Evolutionary conservation across 2,113 vertebrate species (phyloP).

Genomic region (Rousettus leschenaultii): DNA sequence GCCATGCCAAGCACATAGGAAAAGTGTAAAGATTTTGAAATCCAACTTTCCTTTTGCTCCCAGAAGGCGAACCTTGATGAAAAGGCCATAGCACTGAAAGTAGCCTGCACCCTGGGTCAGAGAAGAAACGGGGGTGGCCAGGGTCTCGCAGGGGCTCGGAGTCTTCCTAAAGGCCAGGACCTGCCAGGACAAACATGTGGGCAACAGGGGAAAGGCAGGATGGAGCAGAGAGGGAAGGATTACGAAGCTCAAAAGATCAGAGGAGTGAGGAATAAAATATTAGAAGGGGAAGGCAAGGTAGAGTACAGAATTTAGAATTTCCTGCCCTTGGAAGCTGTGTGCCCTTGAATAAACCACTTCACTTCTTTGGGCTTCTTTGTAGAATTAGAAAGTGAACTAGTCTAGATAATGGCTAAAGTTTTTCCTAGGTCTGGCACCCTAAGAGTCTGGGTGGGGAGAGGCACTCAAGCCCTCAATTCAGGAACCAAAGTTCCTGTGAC

Average conservation of each 20-base stretch:
- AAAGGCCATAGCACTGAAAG: slow-evolving; percentile 89
- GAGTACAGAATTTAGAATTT: not conserved
- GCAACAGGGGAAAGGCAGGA: not conserved
- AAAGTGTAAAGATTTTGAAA: slow-evolving; percentile 65
- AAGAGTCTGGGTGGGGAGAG: not conserved
- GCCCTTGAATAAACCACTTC: not conserved
- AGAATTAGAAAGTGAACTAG: not conserved
- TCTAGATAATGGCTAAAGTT: not conserved
- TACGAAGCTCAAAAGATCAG: not conserved
- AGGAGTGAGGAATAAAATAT: not conserved
- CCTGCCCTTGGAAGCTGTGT: not conserved
- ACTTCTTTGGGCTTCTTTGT: not conserved
- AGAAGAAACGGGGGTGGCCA: slow-evolving; percentile 16
- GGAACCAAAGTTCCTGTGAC: not conserved
- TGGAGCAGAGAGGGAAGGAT: not conserved
- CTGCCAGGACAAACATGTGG: slow-evolving; percentile 17
- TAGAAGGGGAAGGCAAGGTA: not conserved
- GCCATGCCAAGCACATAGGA: slow-evolving; percentile 53
- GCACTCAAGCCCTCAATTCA: not conserved
- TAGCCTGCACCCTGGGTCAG: slow-evolving; percentile 26
- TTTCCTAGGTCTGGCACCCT: not conserved
- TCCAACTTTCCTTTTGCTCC: slow-evolving; percentile 98
- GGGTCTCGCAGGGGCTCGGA: not conserved
- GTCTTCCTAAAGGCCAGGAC: slow-evolving; percentile 66
- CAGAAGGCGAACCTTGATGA: slow-evolving; percentile 99